phyloP scores from a whole-genome alignment of 2,888 invertebrate species.

The Epinotia demarniana region DNA sequence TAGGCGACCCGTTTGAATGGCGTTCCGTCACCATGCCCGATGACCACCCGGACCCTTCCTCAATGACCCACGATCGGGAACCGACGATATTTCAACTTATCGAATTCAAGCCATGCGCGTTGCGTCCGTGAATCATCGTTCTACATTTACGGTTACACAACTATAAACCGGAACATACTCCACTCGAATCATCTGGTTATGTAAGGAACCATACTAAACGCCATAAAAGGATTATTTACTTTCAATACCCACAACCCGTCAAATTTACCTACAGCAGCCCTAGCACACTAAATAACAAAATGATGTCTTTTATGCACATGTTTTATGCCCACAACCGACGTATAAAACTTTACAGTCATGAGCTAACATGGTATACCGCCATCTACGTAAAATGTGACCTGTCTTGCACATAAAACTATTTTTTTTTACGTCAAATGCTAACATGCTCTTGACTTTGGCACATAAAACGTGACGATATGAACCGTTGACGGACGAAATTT shows the following conservation, averaged over 20 bases:
- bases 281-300: too few relatives aligned
- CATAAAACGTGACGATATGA: too few relatives aligned
- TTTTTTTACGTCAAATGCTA: too few relatives aligned
- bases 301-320: too few relatives aligned
- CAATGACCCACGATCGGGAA: slow-evolving; percentile 35
- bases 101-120: slow-evolving; percentile 35
- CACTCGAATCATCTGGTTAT: neutral
- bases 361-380: too few relatives aligned
- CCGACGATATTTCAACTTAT: slow-evolving; percentile 40
- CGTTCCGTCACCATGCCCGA: slow-evolving; percentile 39
- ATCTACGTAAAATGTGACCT: too few relatives aligned
- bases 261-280: neutral
- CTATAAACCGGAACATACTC: neutral
- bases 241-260: neutral
- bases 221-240: neutral
- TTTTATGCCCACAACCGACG: too few relatives aligned
- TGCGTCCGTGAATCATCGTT: slow-evolving; percentile 21
- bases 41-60: slow-evolving; percentile 37
- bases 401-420: too few relatives aligned
- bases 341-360: too few relatives aligned
- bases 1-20: slow-evolving; percentile 35
- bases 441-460: too few relatives aligned
- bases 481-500: too few relatives aligned
- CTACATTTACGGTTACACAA: slow-evolving; percentile 19
- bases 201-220: slow-evolving; percentile 3